These are phyloP conservation scores for Drosophila subsilvestris DNA, from an alignment of 2,888 invertebrate genomes.

Conservation along the genomic window DNA sequence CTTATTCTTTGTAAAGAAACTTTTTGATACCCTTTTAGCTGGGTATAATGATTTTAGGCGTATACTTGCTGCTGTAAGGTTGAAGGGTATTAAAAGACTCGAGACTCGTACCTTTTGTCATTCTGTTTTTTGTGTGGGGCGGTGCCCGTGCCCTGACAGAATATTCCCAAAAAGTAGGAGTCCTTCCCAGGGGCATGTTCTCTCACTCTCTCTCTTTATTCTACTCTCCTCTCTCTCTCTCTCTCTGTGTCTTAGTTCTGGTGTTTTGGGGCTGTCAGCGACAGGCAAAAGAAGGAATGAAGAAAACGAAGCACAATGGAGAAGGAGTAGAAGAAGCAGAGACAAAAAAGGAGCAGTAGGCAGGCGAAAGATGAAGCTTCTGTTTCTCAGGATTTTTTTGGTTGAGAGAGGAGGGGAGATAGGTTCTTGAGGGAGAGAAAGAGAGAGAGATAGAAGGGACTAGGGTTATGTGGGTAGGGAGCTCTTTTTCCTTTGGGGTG, in stretches of 20 bases:
- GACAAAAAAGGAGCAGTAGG: slow-evolving; percentile 37
- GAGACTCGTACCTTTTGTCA: not conserved
- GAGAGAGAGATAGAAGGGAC: too few relatives aligned
- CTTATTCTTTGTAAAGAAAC: slow-evolving; percentile 36
- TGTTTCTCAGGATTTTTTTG: slow-evolving; percentile 55
- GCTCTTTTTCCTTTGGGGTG: slow-evolving; percentile 43
- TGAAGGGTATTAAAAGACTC: not conserved
- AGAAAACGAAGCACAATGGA: slow-evolving; percentile 21
- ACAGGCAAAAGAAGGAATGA: slow-evolving; percentile 26
- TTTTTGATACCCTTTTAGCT: slow-evolving; percentile 22
- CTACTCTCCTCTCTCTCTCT: slow-evolving; percentile 12
- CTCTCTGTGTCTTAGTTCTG: slow-evolving; percentile 29
- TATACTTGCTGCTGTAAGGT: not conserved
- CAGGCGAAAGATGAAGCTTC: slow-evolving; percentile 17
- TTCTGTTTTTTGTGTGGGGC: slow-evolving; percentile 49
- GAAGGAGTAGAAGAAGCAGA: slow-evolving; percentile 20
- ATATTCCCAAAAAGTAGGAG: slow-evolving; percentile 57
- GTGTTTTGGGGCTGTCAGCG: slow-evolving; percentile 59
- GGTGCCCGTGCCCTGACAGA: slow-evolving; percentile 72
- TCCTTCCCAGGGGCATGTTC: slow-evolving; percentile 21
- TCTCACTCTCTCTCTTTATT: not conserved
- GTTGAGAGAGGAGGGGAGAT: not conserved
- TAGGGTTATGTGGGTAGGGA: slow-evolving; percentile 51
- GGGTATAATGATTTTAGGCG: not conserved
- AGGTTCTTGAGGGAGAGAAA: too few relatives aligned